Evolutionary conservation across 2,797 vertebrate genomes (phyloP), one percentile per base, ranked within the genome.

Genomic region (Buceros bicornis): DNA sequence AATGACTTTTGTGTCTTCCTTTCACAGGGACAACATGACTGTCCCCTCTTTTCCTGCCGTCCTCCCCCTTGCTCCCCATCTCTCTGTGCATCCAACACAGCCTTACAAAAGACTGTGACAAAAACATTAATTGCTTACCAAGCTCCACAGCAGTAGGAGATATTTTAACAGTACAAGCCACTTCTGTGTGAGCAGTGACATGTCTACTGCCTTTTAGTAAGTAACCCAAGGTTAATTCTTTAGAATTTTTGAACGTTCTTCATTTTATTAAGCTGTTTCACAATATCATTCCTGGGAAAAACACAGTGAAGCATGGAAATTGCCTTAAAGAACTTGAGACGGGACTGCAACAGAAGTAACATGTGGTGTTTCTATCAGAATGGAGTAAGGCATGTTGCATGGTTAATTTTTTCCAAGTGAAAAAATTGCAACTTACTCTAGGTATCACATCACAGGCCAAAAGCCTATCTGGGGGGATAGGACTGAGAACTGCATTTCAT

Each of bases 281-380:
- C 85, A 90, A 78, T 76, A 60, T 25, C 66, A 47, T 79, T 62
- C 92, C 72, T 95, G 89, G 85, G 89, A 95, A 96, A 95, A 95
- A 21, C 70, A 79, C 33, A 16, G 43, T 31, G 82, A 89, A 94
- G 80, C 91, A 93, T 91, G 91, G 92, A 96, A 97, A 95, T 94
- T 82, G 77, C 82, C 80, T 89, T 81, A 60, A 88, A 96, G 93
- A 96, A 79, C 89, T 82, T 90, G 91, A 94, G 84, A 94, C 13
- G 9, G 47, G 62, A 50, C 87, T 77, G 79, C 89, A 71, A 45
- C 61, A 93, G 70, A 91, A 62, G 72, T 79, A 87, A 77, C 94
- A 91, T 95, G 89, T 93, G 95, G 91, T 93, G 73, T 95, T 93
- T 94, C 82, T 95, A 65, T 96, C 58, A 60, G 87, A 60, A 69